A percentile compares a stretch with the other conserved stretches of the same genome.
Evolutionary conservation across 2,797 vertebrate genomes (phyloP).

Genomic region (Hydrolagus colliei): DNA sequence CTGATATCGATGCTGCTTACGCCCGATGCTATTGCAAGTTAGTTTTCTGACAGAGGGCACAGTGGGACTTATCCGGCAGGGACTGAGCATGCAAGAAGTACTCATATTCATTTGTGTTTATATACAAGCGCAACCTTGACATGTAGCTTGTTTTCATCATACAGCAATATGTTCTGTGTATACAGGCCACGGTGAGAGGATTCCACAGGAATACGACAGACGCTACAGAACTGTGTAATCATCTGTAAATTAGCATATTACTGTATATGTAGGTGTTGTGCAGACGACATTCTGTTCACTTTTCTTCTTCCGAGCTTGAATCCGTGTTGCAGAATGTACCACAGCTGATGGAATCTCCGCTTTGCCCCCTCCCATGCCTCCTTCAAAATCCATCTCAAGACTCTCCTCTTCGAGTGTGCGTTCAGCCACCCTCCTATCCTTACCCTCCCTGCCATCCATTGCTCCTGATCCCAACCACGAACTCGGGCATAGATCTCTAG

Average conservation of each 20-base stretch:
- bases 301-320: too few species aligned
- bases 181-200: not conserved
- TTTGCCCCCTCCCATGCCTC: too few species aligned
- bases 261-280: too few species aligned
- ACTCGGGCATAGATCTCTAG: too few species aligned
- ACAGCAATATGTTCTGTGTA: not conserved
- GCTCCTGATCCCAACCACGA: too few species aligned
- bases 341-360: too few species aligned
- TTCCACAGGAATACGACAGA: not conserved
- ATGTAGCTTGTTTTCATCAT: not conserved
- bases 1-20: not conserved
- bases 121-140: not conserved
- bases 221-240: not conserved
- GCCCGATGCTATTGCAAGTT: not conserved
- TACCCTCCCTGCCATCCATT: too few species aligned
- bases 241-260: not conserved
- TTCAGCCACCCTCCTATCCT: too few species aligned
- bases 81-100: slow-evolving; percentile 3
- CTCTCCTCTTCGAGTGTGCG: too few species aligned
- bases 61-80: not conserved
- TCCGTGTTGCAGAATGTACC: too few species aligned
- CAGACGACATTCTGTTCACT: too few species aligned
- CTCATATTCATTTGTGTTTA: not conserved
- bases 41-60: not conserved
- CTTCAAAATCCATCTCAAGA: too few species aligned